Evolutionary conservation across 2,888 invertebrate species (phyloP).

Genomic region (Asteroscopus sphinx): DNA sequence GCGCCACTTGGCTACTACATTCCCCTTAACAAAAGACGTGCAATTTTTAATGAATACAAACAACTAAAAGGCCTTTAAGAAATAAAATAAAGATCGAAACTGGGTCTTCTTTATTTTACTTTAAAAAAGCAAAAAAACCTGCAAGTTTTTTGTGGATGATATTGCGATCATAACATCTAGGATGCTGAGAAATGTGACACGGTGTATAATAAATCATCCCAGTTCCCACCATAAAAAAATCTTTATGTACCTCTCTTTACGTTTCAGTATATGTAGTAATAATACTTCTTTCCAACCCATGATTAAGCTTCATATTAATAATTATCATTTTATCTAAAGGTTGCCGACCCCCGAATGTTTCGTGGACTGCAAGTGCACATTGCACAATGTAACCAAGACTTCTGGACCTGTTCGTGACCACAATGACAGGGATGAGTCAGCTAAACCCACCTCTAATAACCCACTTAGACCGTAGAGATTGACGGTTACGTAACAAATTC

Average conservation of each 20-base stretch:
- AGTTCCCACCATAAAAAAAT: not conserved
- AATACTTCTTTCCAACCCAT: conserved; percentile 2
- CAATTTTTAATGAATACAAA: too few species aligned
- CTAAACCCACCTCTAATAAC: conserved; percentile 59
- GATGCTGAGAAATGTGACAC: too few species aligned
- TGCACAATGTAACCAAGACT: conserved; percentile 36
- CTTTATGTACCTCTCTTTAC: not conserved
- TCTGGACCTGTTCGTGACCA: conserved; percentile 35
- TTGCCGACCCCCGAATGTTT: conserved; percentile 12
- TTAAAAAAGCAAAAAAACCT: too few species aligned
- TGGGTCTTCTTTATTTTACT: too few species aligned
- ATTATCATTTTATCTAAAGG: conserved; percentile 27
- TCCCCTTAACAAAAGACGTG: too few species aligned
- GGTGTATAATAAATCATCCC: too few species aligned
- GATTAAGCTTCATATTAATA: conserved; percentile 21
- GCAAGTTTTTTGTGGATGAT: too few species aligned
- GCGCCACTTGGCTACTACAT: too few species aligned
- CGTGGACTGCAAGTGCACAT: conserved; percentile 21
- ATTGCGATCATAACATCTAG: too few species aligned
- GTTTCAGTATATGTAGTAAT: not conserved
- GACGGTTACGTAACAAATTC: conserved; percentile 47
- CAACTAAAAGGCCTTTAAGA: too few species aligned
- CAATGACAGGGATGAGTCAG: conserved; percentile 70
- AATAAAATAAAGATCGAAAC: too few species aligned
- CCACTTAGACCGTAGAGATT: conserved; percentile 46